Conservation (phyloP, 2,888 invertebrate species). For the Sialis fuliginosa region DNA sequence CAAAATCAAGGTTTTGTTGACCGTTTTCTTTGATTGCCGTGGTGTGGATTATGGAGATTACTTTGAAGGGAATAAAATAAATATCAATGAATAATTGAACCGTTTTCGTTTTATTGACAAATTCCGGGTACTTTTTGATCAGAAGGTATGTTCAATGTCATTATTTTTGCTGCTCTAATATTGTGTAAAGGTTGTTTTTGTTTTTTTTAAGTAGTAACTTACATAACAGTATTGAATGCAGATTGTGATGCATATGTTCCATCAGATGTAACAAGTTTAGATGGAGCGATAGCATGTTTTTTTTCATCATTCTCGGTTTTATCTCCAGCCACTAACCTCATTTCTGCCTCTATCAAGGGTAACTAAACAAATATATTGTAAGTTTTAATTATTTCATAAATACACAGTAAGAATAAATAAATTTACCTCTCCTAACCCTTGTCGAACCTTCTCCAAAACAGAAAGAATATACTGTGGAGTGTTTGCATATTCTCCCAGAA, state of each 20-base stretch:
- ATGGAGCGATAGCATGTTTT: constrained; percentile 19
- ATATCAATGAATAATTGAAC: too few species aligned
- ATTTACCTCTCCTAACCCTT: constrained; percentile 49
- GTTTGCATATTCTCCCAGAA: constrained; percentile 89
- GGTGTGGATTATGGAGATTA: too few species aligned
- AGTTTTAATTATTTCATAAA: neutral
- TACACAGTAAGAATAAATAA: neutral
- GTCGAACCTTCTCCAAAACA: constrained; percentile 60
- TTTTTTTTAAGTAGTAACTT: constrained; percentile 21
- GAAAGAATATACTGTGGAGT: constrained; percentile 56
- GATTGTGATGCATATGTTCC: constrained; percentile 98
- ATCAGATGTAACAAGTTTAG: constrained; percentile 85
- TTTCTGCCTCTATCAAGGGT: constrained; percentile 43
- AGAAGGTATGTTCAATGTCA: too few species aligned
- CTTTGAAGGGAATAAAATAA: too few species aligned
- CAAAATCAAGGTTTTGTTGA: too few species aligned
- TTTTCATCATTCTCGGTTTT: constrained; percentile 32
- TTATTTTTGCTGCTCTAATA: too few species aligned
- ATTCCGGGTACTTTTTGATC: too few species aligned
- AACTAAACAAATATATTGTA: constrained; percentile 14
- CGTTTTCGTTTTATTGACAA: too few species aligned
- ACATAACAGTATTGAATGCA: constrained; percentile 73
- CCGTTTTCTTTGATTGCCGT: too few species aligned
- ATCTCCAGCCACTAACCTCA: constrained; percentile 57
- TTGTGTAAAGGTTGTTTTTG: neutral